phyloP scores from a whole-genome alignment of 2,797 vertebrate genomes.

The Mycteria americana region DNA sequence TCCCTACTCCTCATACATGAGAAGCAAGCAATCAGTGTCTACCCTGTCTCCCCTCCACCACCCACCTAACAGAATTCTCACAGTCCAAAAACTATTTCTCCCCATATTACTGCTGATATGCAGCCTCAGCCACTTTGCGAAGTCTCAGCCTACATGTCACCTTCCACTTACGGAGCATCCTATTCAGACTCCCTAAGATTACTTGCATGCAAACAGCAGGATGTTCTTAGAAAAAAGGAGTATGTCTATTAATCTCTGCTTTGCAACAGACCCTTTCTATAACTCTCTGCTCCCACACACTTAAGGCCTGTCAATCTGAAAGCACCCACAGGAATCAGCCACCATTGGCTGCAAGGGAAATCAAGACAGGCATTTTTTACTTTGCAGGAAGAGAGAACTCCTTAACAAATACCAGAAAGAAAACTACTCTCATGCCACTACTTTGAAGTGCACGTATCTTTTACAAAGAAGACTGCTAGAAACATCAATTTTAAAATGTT shows the following conservation, averaged over 20 bases:
- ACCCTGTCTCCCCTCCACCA: background rate
- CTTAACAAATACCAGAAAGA: background rate
- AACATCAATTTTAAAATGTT: background rate
- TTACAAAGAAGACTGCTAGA: background rate
- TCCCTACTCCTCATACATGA: background rate
- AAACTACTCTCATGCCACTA: background rate
- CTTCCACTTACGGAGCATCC: accelerated
- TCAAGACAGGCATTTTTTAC: background rate
- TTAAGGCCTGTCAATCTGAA: background rate
- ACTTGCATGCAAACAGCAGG: background rate
- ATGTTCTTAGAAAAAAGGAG: background rate
- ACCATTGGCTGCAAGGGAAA: background rate
- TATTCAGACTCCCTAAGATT: background rate
- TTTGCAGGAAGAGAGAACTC: background rate
- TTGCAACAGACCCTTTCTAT: background rate
- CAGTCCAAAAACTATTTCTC: background rate
- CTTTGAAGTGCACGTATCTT: background rate
- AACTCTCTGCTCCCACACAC: background rate
- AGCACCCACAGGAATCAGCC: background rate
- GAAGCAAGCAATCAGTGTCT: background rate
- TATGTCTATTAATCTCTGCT: background rate
- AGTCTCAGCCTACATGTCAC: background rate
- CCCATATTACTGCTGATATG: background rate
- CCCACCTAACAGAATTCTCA: background rate
- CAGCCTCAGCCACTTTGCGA: background rate